Evolutionary conservation across 2,888 invertebrate species (phyloP).

Genomic region (Lepidonotus clava): DNA sequence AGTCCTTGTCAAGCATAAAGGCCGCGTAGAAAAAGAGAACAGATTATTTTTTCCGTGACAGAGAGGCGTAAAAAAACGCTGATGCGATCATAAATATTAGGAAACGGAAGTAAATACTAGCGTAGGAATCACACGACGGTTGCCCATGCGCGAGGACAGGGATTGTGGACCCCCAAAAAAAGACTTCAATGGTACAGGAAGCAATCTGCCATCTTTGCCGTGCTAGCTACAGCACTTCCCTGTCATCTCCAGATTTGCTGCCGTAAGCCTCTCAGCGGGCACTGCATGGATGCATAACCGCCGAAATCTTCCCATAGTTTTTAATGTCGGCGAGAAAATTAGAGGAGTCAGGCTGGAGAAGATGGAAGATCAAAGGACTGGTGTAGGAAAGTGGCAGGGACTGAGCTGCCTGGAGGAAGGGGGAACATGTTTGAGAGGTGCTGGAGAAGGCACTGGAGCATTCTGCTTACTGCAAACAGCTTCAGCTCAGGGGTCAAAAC

Average conservation of each 20-base stretch:
- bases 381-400: background rate
- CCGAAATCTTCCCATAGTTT: background rate
- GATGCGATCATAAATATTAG: too few species aligned
- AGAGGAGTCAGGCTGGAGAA: background rate
- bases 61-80: too few species aligned
- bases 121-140: too few species aligned
- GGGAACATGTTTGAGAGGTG: background rate
- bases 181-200: background rate
- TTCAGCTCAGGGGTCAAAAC: background rate
- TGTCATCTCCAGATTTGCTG: background rate
- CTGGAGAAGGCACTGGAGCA: too few species aligned
- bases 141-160: too few species aligned
- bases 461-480: background rate
- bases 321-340: background rate
- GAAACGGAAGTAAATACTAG: too few species aligned
- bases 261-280: background rate
- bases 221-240: too few species aligned
- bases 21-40: too few species aligned
- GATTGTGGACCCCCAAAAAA: too few species aligned
- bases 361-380: conserved; percentile 13
- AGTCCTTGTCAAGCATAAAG: too few species aligned
- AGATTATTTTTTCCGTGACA: too few species aligned
- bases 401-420: background rate
- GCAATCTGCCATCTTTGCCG: too few species aligned
- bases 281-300: background rate